Evolutionary conservation across 1,140 invertebrate species (phyloP).

Genomic region (Theocolax elegans): DNA sequence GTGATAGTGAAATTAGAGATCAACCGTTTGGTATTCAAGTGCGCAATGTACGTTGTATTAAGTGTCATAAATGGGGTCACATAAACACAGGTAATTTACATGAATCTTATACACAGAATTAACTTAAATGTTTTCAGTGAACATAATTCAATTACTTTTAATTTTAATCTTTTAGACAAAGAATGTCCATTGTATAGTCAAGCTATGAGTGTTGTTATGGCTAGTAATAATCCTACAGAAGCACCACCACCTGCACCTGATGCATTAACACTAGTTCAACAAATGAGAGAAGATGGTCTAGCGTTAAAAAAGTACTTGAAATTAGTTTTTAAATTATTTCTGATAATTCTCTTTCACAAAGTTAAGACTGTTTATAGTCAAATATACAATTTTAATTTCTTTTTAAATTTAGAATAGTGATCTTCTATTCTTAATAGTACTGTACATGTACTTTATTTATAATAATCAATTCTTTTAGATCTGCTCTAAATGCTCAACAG

Average conservation of each 20-base stretch:
- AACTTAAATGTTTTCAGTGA: not conserved
- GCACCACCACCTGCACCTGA: conserved; percentile 71
- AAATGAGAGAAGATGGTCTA: conserved; percentile 93
- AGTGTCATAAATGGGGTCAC: conserved; percentile 99
- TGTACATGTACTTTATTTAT: not conserved
- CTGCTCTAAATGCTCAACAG: conserved; percentile 72
- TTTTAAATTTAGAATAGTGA: no score
- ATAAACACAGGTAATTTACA: conserved; percentile 90
- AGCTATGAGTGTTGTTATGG: conserved; percentile 74
- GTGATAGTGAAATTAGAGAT: conserved; percentile 95
- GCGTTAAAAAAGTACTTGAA: conserved; percentile 81
- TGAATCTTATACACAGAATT: not conserved
- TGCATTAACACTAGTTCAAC: conserved; percentile 82
- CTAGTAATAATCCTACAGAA: conserved; percentile 70
- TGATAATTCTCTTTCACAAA: not conserved
- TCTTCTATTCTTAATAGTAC: no score
- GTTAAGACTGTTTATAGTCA: not conserved
- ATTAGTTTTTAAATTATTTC: conserved; percentile 27
- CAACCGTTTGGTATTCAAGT: conserved; percentile 99
- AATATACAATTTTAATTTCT: not conserved
- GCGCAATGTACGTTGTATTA: conserved; percentile 96
- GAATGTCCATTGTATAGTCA: conserved; percentile 94
- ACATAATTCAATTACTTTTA: conserved; percentile 14
- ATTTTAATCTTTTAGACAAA: conserved; percentile 72
- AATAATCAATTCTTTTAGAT: conserved; percentile 48